A percentile compares a stretch with the other conserved stretches of the same genome.
phyloP scores from a whole-genome alignment of 2,797 vertebrate species.

The Microctenopoma stevenorrisi region DNA sequence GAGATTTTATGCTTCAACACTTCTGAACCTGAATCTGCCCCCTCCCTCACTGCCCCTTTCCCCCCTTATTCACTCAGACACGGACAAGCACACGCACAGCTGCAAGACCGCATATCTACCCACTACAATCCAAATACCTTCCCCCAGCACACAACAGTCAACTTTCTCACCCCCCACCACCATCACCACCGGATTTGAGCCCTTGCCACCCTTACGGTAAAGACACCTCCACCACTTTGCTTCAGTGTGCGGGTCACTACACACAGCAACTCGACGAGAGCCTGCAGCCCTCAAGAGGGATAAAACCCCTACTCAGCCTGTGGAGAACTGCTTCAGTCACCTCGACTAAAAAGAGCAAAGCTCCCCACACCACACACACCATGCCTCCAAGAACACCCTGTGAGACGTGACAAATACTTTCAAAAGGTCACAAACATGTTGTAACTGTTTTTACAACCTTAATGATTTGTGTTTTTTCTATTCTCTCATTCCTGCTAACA shows the following conservation, averaged over 20 bases:
- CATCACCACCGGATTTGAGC: constrained; percentile 51
- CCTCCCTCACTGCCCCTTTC: constrained; percentile 33
- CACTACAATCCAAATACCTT: constrained; percentile 39
- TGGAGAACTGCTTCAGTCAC: constrained; percentile 60
- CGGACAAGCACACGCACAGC: constrained; percentile 74
- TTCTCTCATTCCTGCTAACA: constrained; percentile 2
- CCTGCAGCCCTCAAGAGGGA: constrained; percentile 71
- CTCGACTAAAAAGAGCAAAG: constrained; percentile 61
- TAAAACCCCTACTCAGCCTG: constrained; percentile 62
- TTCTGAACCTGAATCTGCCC: constrained; percentile 76
- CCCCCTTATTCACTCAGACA: constrained; percentile 74
- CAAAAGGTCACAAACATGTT: constrained; percentile 60
- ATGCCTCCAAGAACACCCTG: constrained; percentile 36
- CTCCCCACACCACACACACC: constrained; percentile 9
- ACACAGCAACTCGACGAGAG: constrained; percentile 76
- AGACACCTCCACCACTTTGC: constrained; percentile 84
- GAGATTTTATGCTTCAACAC: constrained; percentile 86
- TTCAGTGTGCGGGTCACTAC: constrained; percentile 82
- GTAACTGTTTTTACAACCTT: constrained; percentile 26
- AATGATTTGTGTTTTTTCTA: neutral
- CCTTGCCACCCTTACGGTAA: constrained; percentile 61
- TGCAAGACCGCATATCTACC: constrained; percentile 67
- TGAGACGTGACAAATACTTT: constrained; percentile 40
- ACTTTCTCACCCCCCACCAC: constrained; percentile 48
- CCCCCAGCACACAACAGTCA: constrained; percentile 23